Evolutionary conservation across 2,888 invertebrate genomes (phyloP).

Genomic region (Melipona beecheii): DNA sequence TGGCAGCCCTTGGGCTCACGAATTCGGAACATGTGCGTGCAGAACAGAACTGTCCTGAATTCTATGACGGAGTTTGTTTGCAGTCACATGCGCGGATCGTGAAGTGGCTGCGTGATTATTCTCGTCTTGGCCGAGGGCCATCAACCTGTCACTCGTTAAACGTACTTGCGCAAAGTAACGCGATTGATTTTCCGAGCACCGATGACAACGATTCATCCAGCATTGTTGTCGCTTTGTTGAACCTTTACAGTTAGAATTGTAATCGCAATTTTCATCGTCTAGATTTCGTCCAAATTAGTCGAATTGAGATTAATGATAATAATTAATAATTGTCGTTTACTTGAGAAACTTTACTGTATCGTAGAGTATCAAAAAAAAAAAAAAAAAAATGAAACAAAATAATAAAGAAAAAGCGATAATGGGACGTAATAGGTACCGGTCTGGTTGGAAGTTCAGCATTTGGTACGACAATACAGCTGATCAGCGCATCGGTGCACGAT

Average conservation of each 20-base stretch:
- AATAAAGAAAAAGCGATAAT: conserved; percentile 32
- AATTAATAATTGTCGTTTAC: no score
- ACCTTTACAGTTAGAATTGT: no score
- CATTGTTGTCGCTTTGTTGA: no score
- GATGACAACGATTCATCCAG: background rate
- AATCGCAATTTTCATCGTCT: no score
- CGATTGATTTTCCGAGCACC: background rate
- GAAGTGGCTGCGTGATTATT: conserved; percentile 72
- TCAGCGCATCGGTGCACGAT: conserved; percentile 82
- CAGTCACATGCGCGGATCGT: conserved; percentile 70
- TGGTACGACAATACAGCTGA: conserved; percentile 82
- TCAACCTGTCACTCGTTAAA: conserved; percentile 47
- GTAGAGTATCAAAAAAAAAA: background rate
- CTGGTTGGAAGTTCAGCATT: conserved; percentile 74
- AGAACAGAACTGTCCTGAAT: conserved; percentile 75
- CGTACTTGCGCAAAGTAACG: conserved; percentile 2
- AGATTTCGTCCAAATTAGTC: no score
- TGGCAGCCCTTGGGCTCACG: conserved; percentile 69
- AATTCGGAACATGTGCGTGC: conserved; percentile 77
- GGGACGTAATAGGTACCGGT: conserved; percentile 24
- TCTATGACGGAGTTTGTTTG: conserved; percentile 79
- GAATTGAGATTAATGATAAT: no score
- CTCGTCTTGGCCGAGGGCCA: conserved; percentile 54
- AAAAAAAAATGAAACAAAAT: background rate
- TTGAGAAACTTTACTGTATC: background rate